These are phyloP conservation scores for Buteo buteo DNA, from an alignment of 2,113 vertebrate species.

Conservation along the genomic window DNA sequence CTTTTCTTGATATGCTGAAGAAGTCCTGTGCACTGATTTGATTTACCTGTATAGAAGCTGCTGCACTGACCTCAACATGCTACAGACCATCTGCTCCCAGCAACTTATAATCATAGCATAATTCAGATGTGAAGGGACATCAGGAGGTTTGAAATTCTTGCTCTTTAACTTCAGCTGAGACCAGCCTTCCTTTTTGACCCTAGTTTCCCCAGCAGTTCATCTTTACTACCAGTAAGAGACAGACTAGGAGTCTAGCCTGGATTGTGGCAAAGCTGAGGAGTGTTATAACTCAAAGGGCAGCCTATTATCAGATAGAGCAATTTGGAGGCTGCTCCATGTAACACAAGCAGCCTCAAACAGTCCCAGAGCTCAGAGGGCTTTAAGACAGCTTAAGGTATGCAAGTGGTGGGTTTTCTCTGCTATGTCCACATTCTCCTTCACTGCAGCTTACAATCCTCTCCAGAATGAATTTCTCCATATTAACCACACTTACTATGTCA, in stretches of 20 bases:
- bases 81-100: not conserved
- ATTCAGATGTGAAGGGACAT: not conserved
- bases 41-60: not conserved
- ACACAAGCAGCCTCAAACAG: not conserved
- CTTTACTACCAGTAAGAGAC: not conserved
- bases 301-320: not conserved
- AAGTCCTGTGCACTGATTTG: not conserved
- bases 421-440: not conserved
- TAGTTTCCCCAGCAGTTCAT: not conserved
- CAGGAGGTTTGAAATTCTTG: not conserved
- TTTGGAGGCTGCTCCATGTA: not conserved
- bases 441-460: not conserved
- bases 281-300: not conserved
- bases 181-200: not conserved
- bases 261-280: not conserved
- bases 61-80: not conserved
- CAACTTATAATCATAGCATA: not conserved
- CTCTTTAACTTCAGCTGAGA: not conserved
- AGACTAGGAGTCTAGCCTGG: not conserved
- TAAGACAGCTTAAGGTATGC: not conserved
- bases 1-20: not conserved
- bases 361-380: not conserved
- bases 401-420: not conserved
- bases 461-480: not conserved
- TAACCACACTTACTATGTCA: not conserved